Percentiles rank a stretch among this genome's conserved stretches.
These are phyloP conservation scores for Physella acuta DNA, from an alignment of 1,140 invertebrate species.

Conservation along the genomic window DNA sequence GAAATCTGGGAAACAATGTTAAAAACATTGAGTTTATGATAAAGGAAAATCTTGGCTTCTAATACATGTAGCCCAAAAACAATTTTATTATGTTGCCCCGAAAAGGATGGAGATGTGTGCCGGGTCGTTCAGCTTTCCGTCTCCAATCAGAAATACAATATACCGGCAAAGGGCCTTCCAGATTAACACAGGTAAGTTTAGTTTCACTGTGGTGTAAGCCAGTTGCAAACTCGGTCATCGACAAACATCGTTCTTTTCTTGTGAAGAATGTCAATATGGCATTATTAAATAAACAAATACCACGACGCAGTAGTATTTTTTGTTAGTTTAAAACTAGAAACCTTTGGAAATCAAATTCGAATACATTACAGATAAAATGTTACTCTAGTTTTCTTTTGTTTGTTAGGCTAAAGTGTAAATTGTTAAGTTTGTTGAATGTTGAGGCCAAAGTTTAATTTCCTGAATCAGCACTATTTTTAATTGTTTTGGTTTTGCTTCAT, in stretches of 20 bases:
- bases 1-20: background rate
- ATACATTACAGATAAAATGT: background rate
- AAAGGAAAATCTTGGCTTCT: background rate
- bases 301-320: background rate
- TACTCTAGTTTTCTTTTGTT: background rate
- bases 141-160: constrained; percentile 22
- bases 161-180: constrained; percentile 13
- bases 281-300: background rate
- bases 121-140: constrained; percentile 17
- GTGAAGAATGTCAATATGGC: background rate
- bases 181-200: constrained; percentile 22
- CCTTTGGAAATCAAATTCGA: background rate
- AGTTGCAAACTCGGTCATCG: background rate
- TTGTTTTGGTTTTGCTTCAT: too few species aligned
- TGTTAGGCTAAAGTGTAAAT: background rate
- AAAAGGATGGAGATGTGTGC: constrained; percentile 19
- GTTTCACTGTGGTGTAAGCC: background rate
- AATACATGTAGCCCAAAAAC: background rate
- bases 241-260: background rate
- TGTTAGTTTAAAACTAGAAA: too few species aligned
- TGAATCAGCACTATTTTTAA: too few species aligned
- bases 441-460: too few species aligned
- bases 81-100: constrained; percentile 18
- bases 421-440: background rate
- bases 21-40: background rate